phyloP scores from a whole-genome alignment of 2,888 invertebrate genomes.

The Clanis bilineata region DNA sequence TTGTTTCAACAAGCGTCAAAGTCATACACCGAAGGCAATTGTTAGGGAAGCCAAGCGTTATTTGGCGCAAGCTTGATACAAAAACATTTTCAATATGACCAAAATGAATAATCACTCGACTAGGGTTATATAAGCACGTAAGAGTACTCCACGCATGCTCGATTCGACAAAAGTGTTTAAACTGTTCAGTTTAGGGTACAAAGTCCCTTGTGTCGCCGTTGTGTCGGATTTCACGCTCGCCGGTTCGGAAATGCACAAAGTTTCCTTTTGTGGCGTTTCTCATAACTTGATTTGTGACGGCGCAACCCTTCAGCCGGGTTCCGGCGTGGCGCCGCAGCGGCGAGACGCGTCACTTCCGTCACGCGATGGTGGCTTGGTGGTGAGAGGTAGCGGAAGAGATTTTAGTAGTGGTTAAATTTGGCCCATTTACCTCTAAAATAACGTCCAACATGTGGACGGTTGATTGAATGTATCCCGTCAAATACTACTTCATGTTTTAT shows the following conservation, averaged over 20 bases:
- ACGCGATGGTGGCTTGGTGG: constrained; percentile 21
- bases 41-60: constrained; percentile 13
- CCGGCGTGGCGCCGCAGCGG: constrained; percentile 76
- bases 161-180: constrained; percentile 34
- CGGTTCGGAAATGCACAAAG: constrained; percentile 79
- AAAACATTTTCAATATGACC: constrained; percentile 54
- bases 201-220: constrained; percentile 36
- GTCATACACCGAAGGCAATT: constrained; percentile 11
- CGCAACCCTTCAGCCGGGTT: constrained; percentile 76
- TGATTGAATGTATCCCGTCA: too few species aligned
- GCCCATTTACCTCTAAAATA: too few species aligned
- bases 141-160: constrained; percentile 29
- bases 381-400: constrained; percentile 28
- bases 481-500: too few species aligned
- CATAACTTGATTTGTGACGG: constrained; percentile 82
- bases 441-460: too few species aligned
- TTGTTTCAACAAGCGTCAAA: neutral
- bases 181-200: constrained; percentile 43
- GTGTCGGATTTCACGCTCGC: constrained; percentile 74
- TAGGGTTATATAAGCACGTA: constrained; percentile 42
- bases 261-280: constrained; percentile 81
- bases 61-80: constrained; percentile 23
- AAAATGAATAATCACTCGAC: constrained; percentile 51
- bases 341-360: constrained; percentile 75
- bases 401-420: neutral